Percentiles rank a stretch among this genome's conserved stretches.
phyloP scores from a whole-genome alignment of 2,888 invertebrate species.

The Conus canariensis region DNA sequence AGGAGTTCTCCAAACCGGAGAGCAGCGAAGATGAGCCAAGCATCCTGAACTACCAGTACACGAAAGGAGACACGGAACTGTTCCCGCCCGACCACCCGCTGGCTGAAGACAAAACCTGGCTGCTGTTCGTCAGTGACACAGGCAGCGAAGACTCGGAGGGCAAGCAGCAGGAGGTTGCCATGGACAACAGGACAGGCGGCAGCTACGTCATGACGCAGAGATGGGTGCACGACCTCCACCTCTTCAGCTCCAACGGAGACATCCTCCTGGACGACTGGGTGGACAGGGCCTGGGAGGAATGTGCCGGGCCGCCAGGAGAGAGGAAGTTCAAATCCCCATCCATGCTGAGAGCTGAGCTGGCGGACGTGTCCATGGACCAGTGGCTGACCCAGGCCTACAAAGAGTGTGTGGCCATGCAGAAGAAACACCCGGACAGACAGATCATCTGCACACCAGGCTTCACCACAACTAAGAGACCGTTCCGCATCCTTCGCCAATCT shows the following conservation, averaged over 20 bases:
- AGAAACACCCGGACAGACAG: background rate
- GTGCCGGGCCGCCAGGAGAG: conserved; percentile 17
- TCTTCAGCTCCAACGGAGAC: conserved; percentile 25
- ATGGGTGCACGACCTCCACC: conserved; percentile 49
- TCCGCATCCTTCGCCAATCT: conserved; percentile 36
- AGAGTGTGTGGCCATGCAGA: conserved; percentile 26
- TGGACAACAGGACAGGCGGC: conserved; percentile 46
- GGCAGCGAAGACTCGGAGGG: background rate
- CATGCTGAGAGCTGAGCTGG: conserved; percentile 1
- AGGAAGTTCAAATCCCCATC: conserved; percentile 5
- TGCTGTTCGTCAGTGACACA: background rate
- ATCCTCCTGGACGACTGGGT: conserved; percentile 27
- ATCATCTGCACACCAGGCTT: background rate
- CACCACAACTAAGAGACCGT: background rate
- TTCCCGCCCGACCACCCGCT: background rate
- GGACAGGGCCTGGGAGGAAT: conserved; percentile 27
- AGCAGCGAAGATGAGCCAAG: background rate
- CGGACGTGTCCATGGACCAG: conserved; percentile 10
- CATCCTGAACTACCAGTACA: background rate
- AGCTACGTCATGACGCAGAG: conserved; percentile 52
- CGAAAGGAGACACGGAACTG: conserved; percentile 1
- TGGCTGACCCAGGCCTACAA: conserved; percentile 26
- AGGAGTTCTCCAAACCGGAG: background rate
- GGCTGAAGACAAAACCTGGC: background rate
- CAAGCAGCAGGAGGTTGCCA: conserved; percentile 38